Conservation (phyloP, 2,797 vertebrate species). For the Alca torda region DNA sequence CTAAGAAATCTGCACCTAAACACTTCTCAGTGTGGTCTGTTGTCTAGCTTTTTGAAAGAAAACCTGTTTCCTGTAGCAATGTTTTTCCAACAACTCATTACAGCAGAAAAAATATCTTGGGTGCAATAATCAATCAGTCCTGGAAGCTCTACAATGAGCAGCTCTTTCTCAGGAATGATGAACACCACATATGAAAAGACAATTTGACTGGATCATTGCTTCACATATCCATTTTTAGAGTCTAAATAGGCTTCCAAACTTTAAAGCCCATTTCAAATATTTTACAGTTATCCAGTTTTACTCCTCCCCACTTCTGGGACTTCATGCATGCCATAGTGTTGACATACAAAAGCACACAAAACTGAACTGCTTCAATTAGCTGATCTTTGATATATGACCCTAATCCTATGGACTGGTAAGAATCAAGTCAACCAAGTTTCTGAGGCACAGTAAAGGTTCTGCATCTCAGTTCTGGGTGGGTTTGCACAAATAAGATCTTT, state of each 20-base stretch:
- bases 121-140: background rate
- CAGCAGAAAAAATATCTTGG: background rate
- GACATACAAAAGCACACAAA: background rate
- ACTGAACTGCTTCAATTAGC: background rate
- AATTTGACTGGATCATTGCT: background rate
- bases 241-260: background rate
- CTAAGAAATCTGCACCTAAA: background rate
- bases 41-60: background rate
- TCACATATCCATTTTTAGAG: background rate
- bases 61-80: background rate
- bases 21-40: background rate
- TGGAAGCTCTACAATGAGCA: background rate
- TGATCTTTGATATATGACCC: background rate
- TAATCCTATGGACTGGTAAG: background rate
- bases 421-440: background rate
- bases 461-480: background rate
- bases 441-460: background rate
- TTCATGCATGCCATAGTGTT: background rate
- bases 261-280: background rate
- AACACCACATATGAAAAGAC: rapidly evolving
- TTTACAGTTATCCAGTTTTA: background rate
- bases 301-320: background rate
- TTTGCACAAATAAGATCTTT: background rate
- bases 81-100: background rate
- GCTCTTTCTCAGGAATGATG: background rate